phyloP scores from a whole-genome alignment of 2,113 vertebrate genomes.

The Zapornia atra region DNA sequence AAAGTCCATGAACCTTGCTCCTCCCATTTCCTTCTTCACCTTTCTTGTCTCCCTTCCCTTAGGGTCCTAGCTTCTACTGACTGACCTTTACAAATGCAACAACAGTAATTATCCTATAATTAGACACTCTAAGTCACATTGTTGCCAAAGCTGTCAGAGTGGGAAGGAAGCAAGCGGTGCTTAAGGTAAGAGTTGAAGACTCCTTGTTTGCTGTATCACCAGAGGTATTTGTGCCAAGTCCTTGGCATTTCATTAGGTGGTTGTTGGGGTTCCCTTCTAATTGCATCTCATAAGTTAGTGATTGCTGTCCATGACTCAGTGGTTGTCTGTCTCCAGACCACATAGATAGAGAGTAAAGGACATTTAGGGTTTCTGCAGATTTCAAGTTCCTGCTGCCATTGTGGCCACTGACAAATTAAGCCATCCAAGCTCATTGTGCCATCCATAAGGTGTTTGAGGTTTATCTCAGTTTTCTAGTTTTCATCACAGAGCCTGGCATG shows the following conservation, averaged over 20 bases:
- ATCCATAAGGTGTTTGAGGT: not conserved
- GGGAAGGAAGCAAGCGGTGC: constrained; percentile 48
- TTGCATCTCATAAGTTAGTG: constrained; percentile 4
- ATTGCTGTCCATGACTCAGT: constrained; percentile 46
- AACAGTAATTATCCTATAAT: constrained; percentile 72
- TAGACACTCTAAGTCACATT: constrained; percentile 52
- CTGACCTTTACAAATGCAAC: constrained; percentile 61
- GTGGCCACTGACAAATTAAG: not conserved
- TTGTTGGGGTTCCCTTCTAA: constrained; percentile 38
- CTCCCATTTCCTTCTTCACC: constrained; percentile 29
- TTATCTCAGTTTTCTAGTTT: not conserved
- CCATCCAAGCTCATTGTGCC: not conserved
- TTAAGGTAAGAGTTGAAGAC: constrained; percentile 52
- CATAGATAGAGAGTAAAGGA: constrained; percentile 18
- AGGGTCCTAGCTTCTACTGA: constrained; percentile 52
- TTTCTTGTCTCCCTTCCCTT: constrained; percentile 56
- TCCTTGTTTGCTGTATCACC: constrained; percentile 28
- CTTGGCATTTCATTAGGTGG: constrained; percentile 35
- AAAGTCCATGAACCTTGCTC: not conserved
- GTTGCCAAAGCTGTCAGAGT: constrained; percentile 49
- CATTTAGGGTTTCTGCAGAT: not conserved
- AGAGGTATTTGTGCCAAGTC: constrained; percentile 46
- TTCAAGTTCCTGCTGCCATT: not conserved
- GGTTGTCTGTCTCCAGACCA: not conserved
- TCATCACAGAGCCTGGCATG: not conserved